Evolutionary conservation across 2,797 vertebrate species (phyloP).

Genomic region (Antrozous pallidus): DNA sequence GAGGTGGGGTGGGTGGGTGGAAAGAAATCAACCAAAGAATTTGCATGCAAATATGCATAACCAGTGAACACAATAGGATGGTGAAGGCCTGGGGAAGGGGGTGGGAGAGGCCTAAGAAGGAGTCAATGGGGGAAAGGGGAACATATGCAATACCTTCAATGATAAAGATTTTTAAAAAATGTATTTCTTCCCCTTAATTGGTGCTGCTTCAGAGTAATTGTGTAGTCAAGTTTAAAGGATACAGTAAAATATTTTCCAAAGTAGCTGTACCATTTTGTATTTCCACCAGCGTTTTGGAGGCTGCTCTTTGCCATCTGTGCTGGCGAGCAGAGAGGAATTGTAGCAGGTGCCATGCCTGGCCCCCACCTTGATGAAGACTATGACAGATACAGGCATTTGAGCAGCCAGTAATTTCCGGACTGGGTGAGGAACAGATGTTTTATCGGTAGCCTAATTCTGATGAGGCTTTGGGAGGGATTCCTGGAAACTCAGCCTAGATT

Average conservation of each 20-base stretch:
- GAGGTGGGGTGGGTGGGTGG: too few species aligned
- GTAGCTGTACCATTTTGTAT: neutral
- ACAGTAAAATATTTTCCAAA: neutral
- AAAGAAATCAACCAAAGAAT: too few species aligned
- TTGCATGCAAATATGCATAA: too few species aligned
- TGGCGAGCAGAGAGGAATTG: neutral
- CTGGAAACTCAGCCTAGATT: neutral
- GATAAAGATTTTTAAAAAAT: too few species aligned
- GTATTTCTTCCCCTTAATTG: neutral
- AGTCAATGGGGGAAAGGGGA: too few species aligned
- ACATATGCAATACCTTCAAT: too few species aligned
- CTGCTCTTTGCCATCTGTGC: neutral
- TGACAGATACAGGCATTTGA: neutral
- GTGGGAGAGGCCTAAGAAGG: too few species aligned
- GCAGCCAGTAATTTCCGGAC: neutral
- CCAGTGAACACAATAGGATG: too few species aligned
- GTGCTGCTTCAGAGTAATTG: neutral
- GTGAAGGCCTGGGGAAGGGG: too few species aligned
- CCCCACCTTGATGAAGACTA: neutral
- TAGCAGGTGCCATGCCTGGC: neutral
- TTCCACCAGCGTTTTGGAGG: neutral
- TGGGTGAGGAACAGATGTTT: neutral
- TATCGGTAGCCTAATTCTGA: neutral
- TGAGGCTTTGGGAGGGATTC: neutral
- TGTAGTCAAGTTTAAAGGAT: neutral